Evolutionary conservation across 2,888 invertebrate species (phyloP).

Genomic region (Conomelus anceps): DNA sequence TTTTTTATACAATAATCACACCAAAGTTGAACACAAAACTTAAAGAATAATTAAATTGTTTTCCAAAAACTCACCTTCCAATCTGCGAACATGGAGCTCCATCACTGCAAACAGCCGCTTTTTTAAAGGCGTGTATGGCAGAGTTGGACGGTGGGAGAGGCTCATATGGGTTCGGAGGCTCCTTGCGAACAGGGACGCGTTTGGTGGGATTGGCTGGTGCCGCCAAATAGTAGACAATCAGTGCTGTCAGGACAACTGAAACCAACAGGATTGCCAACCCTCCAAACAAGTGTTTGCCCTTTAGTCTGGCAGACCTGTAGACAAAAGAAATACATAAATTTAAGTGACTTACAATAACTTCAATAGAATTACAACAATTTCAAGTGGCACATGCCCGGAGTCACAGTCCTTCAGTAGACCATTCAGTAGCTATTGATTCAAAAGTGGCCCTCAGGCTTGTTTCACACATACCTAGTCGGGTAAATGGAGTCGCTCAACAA

Average conservation of each 20-base stretch:
- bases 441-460: too few relatives aligned
- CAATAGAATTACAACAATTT: too few relatives aligned
- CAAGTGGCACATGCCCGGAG: too few relatives aligned
- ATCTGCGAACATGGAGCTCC: slow-evolving; percentile 65
- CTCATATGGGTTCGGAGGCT: slow-evolving; percentile 59
- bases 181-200: slow-evolving; percentile 23
- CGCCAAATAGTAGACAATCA: not conserved
- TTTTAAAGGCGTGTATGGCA: slow-evolving; percentile 55
- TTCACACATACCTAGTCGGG: too few relatives aligned
- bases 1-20: too few relatives aligned
- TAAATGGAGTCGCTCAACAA: too few relatives aligned
- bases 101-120: slow-evolving; percentile 72
- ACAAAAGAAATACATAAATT: too few relatives aligned
- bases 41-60: too few relatives aligned
- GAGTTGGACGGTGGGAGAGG: slow-evolving; percentile 61
- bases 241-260: not conserved
- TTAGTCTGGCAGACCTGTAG: not conserved
- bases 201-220: not conserved
- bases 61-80: slow-evolving; percentile 54
- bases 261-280: not conserved
- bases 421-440: too few relatives aligned
- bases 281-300: not conserved
- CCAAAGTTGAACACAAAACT: too few relatives aligned
- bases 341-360: too few relatives aligned
- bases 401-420: too few relatives aligned